These are phyloP conservation scores for Pharmacophagus antenor DNA, from an alignment of 2,888 invertebrate genomes.

Conservation along the genomic window DNA sequence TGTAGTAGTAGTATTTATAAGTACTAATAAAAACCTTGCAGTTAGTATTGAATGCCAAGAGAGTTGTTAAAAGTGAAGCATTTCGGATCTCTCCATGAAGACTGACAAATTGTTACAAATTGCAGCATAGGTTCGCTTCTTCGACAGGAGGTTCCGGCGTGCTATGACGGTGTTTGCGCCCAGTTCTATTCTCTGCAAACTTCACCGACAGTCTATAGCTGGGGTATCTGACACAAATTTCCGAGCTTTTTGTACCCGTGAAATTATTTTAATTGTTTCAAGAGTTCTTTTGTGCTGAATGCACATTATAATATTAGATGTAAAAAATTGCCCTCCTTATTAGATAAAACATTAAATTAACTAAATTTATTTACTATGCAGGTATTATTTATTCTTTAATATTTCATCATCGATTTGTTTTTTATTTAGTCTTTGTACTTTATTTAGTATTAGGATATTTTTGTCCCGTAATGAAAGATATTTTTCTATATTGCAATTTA, in stretches of 20 bases:
- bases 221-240: background rate
- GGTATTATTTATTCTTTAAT: background rate
- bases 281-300: slow-evolving; percentile 1
- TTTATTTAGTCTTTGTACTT: too few relatives aligned
- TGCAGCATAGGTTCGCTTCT: slow-evolving; percentile 37
- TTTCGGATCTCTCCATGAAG: too few relatives aligned
- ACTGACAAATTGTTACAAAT: slow-evolving; percentile 61
- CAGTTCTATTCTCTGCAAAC: slow-evolving; percentile 4
- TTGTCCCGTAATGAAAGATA: background rate
- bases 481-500: background rate
- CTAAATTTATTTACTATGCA: background rate
- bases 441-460: background rate
- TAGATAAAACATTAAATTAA: background rate
- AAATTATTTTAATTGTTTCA: slow-evolving; percentile 6
- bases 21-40: background rate
- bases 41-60: background rate
- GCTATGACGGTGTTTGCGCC: slow-evolving; percentile 36
- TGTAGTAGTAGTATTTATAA: background rate
- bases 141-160: slow-evolving; percentile 39
- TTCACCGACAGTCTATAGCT: slow-evolving; percentile 3
- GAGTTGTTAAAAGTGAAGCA: background rate
- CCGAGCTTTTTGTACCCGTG: background rate
- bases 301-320: background rate
- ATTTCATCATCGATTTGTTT: background rate
- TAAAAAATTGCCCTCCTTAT: background rate